Evolutionary conservation across 2,797 vertebrate species (phyloP).

Genomic region (Carapus acus): DNA sequence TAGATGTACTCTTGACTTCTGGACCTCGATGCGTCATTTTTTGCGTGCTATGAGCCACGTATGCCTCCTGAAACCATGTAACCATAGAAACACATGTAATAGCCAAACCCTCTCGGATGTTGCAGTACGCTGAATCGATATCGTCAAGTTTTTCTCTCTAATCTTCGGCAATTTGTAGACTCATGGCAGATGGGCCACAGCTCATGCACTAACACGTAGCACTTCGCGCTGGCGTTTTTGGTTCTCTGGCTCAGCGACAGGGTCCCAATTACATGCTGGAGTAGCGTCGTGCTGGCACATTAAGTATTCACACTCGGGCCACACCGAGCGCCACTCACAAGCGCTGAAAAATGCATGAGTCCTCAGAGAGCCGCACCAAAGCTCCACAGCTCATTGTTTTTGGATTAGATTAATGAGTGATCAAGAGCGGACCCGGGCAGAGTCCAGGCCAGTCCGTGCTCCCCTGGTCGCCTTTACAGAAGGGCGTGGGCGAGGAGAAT

Average conservation of each 20-base stretch:
- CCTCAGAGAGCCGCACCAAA: conserved; percentile 36
- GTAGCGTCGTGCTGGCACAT: conserved; percentile 58
- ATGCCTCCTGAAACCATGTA: too few species aligned
- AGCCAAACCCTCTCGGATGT: too few species aligned
- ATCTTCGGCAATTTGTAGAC: too few species aligned
- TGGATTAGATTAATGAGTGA: conserved; percentile 42
- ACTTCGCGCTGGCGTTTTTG: conserved; percentile 54
- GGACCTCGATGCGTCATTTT: too few species aligned
- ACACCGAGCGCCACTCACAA: conserved; percentile 42
- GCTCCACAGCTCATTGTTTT: conserved; percentile 39
- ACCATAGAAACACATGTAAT: too few species aligned
- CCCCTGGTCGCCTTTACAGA: conserved; percentile 18
- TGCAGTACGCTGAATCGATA: too few species aligned
- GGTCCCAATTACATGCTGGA: conserved; percentile 71
- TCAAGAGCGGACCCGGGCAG: conserved; percentile 46
- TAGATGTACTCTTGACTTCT: too few species aligned
- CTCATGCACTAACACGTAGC: too few species aligned
- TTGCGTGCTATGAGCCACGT: too few species aligned
- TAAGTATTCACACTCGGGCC: conserved; percentile 57
- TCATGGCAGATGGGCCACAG: too few species aligned
- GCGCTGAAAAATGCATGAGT: conserved; percentile 62
- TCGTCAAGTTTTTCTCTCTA: too few species aligned
- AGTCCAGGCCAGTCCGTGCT: conserved; percentile 7
- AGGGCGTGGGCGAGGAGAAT: conserved; percentile 4
- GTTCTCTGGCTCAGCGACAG: conserved; percentile 56